These are phyloP conservation scores for Sitta europaea DNA, from an alignment of 2,113 vertebrate genomes.

Conservation along the genomic window DNA sequence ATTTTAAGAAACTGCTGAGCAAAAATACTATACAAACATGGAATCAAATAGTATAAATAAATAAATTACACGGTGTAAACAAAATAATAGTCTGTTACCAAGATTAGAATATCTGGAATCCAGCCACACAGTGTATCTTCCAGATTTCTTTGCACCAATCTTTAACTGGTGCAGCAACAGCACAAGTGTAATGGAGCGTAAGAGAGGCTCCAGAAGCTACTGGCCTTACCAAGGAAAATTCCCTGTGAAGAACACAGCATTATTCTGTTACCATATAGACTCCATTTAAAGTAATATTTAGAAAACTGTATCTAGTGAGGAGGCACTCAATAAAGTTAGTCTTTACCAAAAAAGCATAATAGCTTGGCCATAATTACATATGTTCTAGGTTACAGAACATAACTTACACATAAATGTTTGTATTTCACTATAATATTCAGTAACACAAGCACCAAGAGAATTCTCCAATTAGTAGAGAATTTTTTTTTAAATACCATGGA, in stretches of 20 bases:
- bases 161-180: background rate
- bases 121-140: background rate
- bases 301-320: background rate
- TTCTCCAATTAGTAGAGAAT: background rate
- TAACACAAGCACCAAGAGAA: background rate
- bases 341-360: background rate
- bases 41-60: background rate
- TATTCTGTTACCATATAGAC: background rate
- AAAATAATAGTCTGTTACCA: background rate
- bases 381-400: background rate
- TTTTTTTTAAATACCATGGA: background rate
- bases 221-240: background rate
- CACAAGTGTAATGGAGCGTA: background rate
- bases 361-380: background rate
- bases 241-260: background rate
- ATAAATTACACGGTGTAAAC: background rate
- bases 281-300: background rate
- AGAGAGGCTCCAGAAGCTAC: background rate
- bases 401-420: background rate
- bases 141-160: background rate
- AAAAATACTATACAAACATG: background rate
- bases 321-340: background rate
- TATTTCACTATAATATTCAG: background rate
- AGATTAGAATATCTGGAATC: background rate
- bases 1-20: background rate